phyloP scores from a whole-genome alignment of 1,140 invertebrate genomes.

The Xylocopa sonorina region DNA sequence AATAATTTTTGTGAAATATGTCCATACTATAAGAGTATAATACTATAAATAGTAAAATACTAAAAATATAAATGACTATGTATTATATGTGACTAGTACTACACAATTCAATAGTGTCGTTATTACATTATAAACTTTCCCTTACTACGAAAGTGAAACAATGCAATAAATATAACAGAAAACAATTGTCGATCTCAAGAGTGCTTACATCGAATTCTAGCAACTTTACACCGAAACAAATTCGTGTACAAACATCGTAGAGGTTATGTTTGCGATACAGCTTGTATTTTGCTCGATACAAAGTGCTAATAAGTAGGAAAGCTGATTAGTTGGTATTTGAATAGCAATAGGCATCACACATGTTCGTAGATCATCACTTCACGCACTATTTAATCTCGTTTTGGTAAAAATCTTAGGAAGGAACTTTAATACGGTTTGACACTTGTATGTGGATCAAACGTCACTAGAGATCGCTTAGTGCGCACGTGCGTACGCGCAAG shows the following conservation, averaged over 20 bases:
- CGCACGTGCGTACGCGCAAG: neutral
- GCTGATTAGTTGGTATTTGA: too few relatives aligned
- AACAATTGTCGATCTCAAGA: too few relatives aligned
- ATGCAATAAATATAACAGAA: too few relatives aligned
- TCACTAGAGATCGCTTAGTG: neutral
- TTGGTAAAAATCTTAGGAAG: neutral
- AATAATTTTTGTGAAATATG: constrained; percentile 1
- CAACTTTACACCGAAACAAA: neutral
- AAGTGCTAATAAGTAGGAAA: neutral
- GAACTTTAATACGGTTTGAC: neutral
- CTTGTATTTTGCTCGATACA: too few relatives aligned
- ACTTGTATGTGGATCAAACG: neutral
- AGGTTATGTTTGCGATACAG: constrained; percentile 23
- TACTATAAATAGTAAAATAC: neutral
- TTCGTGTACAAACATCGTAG: neutral
- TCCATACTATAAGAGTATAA: neutral
- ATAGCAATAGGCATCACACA: neutral
- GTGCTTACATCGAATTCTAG: neutral
- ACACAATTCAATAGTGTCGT: neutral
- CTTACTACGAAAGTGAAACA: neutral
- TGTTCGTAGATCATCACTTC: neutral
- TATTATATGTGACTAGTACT: too few relatives aligned
- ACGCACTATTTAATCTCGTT: neutral
- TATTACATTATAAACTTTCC: neutral
- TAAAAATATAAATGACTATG: neutral